These are phyloP conservation scores for Ceratina calcarata DNA, from an alignment of 1,140 invertebrate genomes.

Conservation along the genomic window DNA sequence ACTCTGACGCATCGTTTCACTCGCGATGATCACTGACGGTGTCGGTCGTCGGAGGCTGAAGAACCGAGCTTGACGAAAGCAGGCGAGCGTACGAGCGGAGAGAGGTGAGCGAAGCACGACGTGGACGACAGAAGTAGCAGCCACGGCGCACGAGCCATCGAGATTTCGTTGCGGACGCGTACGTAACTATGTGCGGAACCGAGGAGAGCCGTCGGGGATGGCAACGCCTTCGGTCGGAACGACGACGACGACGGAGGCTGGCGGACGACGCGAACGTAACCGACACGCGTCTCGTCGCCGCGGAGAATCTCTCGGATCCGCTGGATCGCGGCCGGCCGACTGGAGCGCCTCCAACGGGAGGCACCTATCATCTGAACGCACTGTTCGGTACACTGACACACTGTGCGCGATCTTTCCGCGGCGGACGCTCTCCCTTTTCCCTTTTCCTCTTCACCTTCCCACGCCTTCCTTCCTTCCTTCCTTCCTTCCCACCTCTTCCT, in stretches of 20 bases:
- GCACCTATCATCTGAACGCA: constrained; percentile 55
- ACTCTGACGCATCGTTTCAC: constrained; percentile 49
- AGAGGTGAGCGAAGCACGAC: constrained; percentile 20
- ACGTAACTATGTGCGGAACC: background rate
- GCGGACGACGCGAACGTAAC: background rate
- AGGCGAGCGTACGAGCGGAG: background rate
- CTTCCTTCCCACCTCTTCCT: background rate
- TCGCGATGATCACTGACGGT: constrained; percentile 38
- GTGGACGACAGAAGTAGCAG: background rate
- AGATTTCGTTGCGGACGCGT: constrained; percentile 34
- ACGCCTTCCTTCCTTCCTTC: background rate
- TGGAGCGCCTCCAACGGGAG: constrained; percentile 54
- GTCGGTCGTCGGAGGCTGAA: constrained; percentile 3
- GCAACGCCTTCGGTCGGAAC: constrained; percentile 53
- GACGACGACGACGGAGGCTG: background rate
- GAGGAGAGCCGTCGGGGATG: constrained; percentile 22
- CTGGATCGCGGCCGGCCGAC: constrained; percentile 49
- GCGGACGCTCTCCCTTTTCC: background rate
- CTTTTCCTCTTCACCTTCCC: background rate
- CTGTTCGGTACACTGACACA: constrained; percentile 52
- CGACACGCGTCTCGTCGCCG: constrained; percentile 30
- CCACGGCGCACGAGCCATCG: constrained; percentile 41
- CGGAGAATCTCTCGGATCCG: constrained; percentile 43
- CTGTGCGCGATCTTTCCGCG: constrained; percentile 33
- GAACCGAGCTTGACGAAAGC: background rate